A percentile compares a stretch with the other conserved stretches of the same genome.
These are phyloP conservation scores for Oreochromis grahami DNA, from an alignment of 2,797 vertebrate species.

Conservation along the genomic window DNA sequence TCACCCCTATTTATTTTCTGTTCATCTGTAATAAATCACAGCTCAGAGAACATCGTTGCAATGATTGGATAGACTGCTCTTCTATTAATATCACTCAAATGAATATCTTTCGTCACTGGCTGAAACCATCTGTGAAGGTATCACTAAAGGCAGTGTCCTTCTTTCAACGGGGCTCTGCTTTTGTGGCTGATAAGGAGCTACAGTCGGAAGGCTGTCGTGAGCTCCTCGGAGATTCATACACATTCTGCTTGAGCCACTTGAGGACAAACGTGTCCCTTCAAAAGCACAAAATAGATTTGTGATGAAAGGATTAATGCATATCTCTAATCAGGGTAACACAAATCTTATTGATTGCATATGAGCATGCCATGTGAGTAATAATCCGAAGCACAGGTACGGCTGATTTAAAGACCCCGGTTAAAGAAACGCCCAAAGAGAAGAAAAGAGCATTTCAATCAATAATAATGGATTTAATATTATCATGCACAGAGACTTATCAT, in stretches of 20 bases:
- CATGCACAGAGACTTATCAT: neutral
- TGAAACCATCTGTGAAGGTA: conserved; percentile 9
- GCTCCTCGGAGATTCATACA: neutral
- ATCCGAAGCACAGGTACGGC: neutral
- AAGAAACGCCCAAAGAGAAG: neutral
- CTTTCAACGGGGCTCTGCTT: neutral
- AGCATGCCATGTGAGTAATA: neutral
- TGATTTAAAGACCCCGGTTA: neutral
- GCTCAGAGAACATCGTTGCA: neutral
- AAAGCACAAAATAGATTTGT: neutral
- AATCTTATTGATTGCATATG: neutral
- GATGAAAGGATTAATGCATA: neutral
- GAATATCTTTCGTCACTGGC: neutral
- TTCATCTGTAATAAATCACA: neutral
- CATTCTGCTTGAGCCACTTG: neutral
- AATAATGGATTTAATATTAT: neutral
- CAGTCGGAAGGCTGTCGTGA: neutral
- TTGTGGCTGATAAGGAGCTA: conserved; percentile 6
- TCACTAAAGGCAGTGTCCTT: conserved; percentile 1
- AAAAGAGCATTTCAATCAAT: neutral
- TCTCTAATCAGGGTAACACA: neutral
- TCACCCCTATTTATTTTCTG: neutral
- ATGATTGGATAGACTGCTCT: neutral
- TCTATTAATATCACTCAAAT: conserved; percentile 1
- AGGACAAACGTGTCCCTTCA: neutral